A percentile compares a stretch with the other conserved stretches of the same genome.
phyloP scores from a whole-genome alignment of 1,140 invertebrate species.

The Drosophila mayri region DNA sequence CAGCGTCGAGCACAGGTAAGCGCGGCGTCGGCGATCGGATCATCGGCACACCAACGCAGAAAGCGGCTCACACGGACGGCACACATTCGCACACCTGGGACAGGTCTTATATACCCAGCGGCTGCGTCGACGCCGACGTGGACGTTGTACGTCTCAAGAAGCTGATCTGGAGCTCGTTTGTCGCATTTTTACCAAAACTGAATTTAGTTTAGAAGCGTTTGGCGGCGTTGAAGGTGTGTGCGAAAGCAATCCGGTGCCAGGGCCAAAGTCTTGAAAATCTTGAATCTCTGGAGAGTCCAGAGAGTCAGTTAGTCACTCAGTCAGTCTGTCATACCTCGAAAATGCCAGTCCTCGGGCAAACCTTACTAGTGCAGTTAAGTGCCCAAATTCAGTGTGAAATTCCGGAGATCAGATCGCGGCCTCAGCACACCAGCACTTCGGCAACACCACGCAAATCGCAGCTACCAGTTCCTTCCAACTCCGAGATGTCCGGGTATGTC shows the following conservation, averaged over 20 bases:
- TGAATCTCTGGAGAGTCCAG: constrained; percentile 22
- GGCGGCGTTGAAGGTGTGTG: constrained; percentile 83
- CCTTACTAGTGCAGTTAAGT: constrained; percentile 42
- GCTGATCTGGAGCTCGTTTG: constrained; percentile 83
- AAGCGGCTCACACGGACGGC: constrained; percentile 34
- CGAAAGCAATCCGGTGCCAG: constrained; percentile 71
- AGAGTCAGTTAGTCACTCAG: background rate
- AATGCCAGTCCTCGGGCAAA: constrained; percentile 13
- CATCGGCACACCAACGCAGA: constrained; percentile 76
- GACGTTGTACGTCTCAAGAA: constrained; percentile 71
- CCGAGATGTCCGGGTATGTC: constrained; percentile 59
- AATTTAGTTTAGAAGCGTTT: constrained; percentile 85
- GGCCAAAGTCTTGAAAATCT: constrained; percentile 36
- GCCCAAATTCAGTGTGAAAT: constrained; percentile 35
- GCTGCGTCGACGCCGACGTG: constrained; percentile 36
- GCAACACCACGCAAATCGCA: constrained; percentile 10
- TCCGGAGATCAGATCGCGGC: constrained; percentile 12
- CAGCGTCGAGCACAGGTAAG: constrained; percentile 48
- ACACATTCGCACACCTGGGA: constrained; percentile 13
- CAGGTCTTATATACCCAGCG: constrained; percentile 61
- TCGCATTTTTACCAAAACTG: constrained; percentile 83
- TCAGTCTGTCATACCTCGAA: constrained; percentile 1
- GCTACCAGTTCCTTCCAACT: constrained; percentile 2
- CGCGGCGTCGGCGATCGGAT: constrained; percentile 65
- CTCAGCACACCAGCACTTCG: background rate